Conservation (phyloP, 1,140 invertebrate species). For the Theocolax elegans region DNA sequence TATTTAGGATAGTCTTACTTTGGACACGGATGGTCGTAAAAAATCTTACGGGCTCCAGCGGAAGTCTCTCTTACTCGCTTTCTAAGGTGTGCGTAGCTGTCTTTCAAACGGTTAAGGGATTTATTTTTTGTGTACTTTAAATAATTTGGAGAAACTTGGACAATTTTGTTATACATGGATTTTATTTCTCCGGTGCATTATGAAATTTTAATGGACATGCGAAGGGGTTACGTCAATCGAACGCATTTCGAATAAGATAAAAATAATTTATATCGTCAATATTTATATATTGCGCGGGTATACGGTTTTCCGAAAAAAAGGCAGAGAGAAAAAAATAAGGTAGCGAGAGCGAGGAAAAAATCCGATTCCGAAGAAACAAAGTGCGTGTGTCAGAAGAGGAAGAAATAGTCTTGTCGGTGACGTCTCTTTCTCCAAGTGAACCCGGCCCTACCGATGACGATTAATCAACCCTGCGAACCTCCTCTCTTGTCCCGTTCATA, state of each 20-base stretch:
- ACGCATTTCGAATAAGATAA: too few species aligned
- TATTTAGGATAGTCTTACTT: not conserved
- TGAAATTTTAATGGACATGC: too few species aligned
- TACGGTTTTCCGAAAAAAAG: not conserved
- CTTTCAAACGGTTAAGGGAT: too few species aligned
- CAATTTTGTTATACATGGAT: too few species aligned
- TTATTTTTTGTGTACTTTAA: too few species aligned
- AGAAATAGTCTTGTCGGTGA: slow-evolving; percentile 31
- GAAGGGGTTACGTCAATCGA: too few species aligned
- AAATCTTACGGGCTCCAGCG: not conserved
- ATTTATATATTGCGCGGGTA: too few species aligned
- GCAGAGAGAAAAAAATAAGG: not conserved
- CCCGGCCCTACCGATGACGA: slow-evolving; percentile 29
- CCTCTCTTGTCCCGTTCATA: slow-evolving; percentile 21
- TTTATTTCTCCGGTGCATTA: too few species aligned
- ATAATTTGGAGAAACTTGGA: too few species aligned
- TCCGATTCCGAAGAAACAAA: slow-evolving; percentile 1
- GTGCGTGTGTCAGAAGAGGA: slow-evolving; percentile 3
- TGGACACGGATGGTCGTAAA: not conserved
- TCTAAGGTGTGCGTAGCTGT: too few species aligned
- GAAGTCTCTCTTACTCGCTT: too few species aligned
- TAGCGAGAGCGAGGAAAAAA: not conserved
- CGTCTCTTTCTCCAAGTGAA: slow-evolving; percentile 30
- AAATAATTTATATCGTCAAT: too few species aligned
- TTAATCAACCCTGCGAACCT: slow-evolving; percentile 38